These are phyloP conservation scores for Neoarius graeffei DNA, from an alignment of 2,113 vertebrate species.

Conservation along the genomic window DNA sequence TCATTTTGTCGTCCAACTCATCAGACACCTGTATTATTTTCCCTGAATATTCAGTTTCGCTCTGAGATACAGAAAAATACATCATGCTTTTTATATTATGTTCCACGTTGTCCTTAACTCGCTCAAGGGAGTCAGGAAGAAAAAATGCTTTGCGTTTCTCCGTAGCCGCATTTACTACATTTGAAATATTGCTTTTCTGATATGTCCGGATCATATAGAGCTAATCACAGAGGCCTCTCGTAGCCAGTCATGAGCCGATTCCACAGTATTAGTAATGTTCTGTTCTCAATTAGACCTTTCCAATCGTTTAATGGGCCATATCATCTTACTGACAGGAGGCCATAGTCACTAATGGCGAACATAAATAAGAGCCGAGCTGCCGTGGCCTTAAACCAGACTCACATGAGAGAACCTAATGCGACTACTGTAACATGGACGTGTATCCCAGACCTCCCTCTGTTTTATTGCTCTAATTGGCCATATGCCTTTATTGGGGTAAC, in stretches of 20 bases:
- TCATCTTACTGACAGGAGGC: slow-evolving; percentile 66
- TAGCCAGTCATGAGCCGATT: slow-evolving; percentile 47
- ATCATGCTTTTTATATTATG: neutral
- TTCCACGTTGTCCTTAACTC: neutral
- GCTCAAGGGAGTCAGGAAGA: neutral
- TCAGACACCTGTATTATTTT: neutral
- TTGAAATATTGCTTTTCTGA: neutral
- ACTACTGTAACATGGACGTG: neutral
- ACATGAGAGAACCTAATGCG: neutral
- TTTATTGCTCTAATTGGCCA: slow-evolving; percentile 21
- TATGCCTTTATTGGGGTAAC: slow-evolving; percentile 25
- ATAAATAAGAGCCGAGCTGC: slow-evolving; percentile 73
- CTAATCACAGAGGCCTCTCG: neutral
- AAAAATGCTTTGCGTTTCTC: neutral
- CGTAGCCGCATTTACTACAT: neutral
- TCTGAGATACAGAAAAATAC: neutral
- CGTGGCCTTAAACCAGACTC: slow-evolving; percentile 33
- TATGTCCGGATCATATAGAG: slow-evolving; percentile 10
- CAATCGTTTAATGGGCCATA: slow-evolving; percentile 66
- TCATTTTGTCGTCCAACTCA: slow-evolving; percentile 4
- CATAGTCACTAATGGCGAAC: slow-evolving; percentile 68
- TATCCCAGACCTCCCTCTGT: neutral
- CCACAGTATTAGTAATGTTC: slow-evolving; percentile 61
- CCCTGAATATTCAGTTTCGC: neutral
- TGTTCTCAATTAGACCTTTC: slow-evolving; percentile 66